Evolutionary conservation across 2,797 vertebrate genomes (phyloP).

Genomic region (Amazona finschi): DNA sequence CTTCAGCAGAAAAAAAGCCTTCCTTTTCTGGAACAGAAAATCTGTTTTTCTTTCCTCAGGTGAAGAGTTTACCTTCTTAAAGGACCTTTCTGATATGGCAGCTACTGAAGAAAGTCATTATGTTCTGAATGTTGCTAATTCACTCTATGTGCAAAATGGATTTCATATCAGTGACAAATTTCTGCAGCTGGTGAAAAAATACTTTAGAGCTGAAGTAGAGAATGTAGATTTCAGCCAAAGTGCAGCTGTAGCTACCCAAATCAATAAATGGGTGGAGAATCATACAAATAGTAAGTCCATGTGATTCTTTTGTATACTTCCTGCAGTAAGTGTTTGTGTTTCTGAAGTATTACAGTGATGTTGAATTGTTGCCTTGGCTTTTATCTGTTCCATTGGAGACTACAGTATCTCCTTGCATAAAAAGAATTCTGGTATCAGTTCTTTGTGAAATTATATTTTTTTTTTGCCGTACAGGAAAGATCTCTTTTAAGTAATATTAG

Average conservation of each 20-base stretch:
- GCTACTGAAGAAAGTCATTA: constrained; percentile 82
- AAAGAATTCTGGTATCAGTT: not conserved
- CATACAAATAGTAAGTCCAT: constrained; percentile 90
- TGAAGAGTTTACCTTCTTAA: constrained; percentile 88
- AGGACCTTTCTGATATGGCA: constrained; percentile 85
- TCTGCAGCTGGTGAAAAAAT: constrained; percentile 89
- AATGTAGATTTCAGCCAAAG: constrained; percentile 90
- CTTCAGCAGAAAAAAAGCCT: not conserved
- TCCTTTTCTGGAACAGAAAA: not conserved
- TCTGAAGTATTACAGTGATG: not conserved
- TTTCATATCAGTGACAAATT: constrained; percentile 89
- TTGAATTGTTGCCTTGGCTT: not conserved
- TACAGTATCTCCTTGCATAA: not conserved
- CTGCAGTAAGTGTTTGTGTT: not conserved
- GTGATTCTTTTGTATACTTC: not conserved
- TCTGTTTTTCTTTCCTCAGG: constrained; percentile 70
- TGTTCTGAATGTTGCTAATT: constrained; percentile 89
- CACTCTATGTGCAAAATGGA: constrained; percentile 91
- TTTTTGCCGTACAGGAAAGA: not conserved
- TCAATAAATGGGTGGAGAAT: constrained; percentile 97
- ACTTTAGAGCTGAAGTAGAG: constrained; percentile 88
- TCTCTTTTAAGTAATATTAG: not conserved
- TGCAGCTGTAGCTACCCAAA: constrained; percentile 85
- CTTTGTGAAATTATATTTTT: not conserved
- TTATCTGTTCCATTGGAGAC: not conserved